Evolutionary conservation across 2,797 vertebrate genomes (phyloP), one percentile per base, ranked within the genome.

Genomic region (Ptychobarbus kaznakovi): DNA sequence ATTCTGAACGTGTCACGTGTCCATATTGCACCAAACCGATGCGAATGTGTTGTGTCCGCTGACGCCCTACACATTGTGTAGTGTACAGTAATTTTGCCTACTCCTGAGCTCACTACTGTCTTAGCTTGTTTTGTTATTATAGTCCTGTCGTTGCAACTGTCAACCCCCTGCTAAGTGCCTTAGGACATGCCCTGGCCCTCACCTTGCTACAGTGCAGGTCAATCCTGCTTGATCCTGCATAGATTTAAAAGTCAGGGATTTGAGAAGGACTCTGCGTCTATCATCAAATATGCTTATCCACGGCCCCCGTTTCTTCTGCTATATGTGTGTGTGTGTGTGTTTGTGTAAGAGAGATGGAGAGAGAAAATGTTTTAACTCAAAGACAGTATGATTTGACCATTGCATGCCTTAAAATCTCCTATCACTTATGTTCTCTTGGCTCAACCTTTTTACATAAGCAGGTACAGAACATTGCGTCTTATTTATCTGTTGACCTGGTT

Each of bases 181-280:
- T n/a, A n/a, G n/a, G n/a, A n/a, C n/a, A n/a, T n/a, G n/a, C n/a
- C n/a, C n/a, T n/a, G n/a, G n/a, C n/a, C n/a, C n/a, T n/a, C n/a
- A n/a, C n/a, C n/a, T n/a, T 84, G 75, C 51, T 85, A 51, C 80
- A 28, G 65, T 91, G 87, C 63, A 70, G 88, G 88, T 89, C 91
- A 91, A 92, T 91, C 92, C 91, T 89, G 89, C 88, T 89, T 92
- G 90, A 92, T 92, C 90, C 87, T 82, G 87, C 86, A 81, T 87
- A 92, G 90, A 90, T 90, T 91, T 91, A 72, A 86, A 90, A 90
- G 74, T 87, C 90, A 89, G 69, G 90, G 87, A 93, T 92, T 93
- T 92, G 75, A 86, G 6, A 87, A 87, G 42, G 63, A 77, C 79
- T 75, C 51, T 79, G 72, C 74, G 28, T 77, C 79, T 81, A 46